Evolutionary conservation across 2,113 vertebrate genomes (phyloP).

Genomic region (Lucifuga dentata): DNA sequence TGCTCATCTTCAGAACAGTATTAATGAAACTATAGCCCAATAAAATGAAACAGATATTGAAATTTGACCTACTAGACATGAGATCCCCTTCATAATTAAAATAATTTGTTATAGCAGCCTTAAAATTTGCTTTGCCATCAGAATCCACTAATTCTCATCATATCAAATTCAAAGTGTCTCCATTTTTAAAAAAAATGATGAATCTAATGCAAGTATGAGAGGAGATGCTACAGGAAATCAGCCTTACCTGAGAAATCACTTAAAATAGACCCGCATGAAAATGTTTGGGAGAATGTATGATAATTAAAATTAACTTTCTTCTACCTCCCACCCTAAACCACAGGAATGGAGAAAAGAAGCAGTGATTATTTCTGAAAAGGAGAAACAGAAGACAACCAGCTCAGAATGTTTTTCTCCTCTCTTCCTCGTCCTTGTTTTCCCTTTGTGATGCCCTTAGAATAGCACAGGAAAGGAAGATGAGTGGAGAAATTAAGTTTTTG

Average conservation of each 20-base stretch:
- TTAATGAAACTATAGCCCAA: conserved; percentile 6
- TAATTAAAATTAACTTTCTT: conserved; percentile 60
- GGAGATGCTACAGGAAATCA: conserved; percentile 9
- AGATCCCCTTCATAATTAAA: conserved; percentile 53
- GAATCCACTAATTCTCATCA: conserved; percentile 9
- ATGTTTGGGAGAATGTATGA: conserved; percentile 12
- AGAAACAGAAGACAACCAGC: conserved; percentile 62
- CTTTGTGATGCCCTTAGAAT: conserved; percentile 54
- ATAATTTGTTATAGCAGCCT: conserved; percentile 49
- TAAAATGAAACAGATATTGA: conserved; percentile 47
- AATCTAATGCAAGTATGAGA: conserved; percentile 23
- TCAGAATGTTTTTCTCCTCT: conserved; percentile 55
- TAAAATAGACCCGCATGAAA: conserved; percentile 44
- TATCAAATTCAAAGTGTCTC: conserved; percentile 27
- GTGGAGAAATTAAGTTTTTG: conserved; percentile 52
- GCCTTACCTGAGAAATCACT: conserved; percentile 26
- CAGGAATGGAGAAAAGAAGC: conserved; percentile 56
- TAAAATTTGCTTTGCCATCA: conserved; percentile 27
- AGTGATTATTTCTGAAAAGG: conserved; percentile 28
- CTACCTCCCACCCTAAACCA: conserved; percentile 31
- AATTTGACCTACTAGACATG: conserved; percentile 22
- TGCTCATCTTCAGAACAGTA: conserved; percentile 13
- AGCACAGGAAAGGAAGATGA: conserved; percentile 48
- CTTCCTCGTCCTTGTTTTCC: conserved; percentile 36
- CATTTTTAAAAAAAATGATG: conserved; percentile 27